A percentile compares a stretch with the other conserved stretches of the same genome.
Evolutionary conservation across 2,113 vertebrate species (phyloP).

Genomic region (Oryzias melastigma): DNA sequence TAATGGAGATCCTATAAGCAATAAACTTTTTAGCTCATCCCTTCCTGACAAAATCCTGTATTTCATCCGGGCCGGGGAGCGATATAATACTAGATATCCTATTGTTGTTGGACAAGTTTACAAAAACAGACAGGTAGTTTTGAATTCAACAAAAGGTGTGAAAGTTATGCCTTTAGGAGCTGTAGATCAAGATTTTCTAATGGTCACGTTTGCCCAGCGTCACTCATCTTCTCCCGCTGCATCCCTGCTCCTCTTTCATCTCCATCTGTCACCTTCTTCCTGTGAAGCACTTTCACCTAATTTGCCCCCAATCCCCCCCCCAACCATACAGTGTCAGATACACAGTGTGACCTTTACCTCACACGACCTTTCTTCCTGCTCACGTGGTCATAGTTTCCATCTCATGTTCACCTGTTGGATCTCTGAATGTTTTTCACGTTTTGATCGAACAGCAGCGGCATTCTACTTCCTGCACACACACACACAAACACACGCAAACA

Average conservation of each 20-base stretch:
- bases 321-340: not conserved
- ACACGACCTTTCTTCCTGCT: not conserved
- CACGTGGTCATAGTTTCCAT: conserved; percentile 2
- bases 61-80: no score
- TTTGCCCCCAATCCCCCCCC: not conserved
- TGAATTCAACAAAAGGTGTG: no score
- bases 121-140: no score
- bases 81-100: no score
- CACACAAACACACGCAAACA: not conserved
- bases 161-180: no score
- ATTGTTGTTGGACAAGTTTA: no score
- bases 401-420: not conserved
- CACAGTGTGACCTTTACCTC: conserved; percentile 6
- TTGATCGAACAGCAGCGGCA: not conserved
- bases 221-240: no score
- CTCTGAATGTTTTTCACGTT: not conserved
- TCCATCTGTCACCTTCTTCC: not conserved
- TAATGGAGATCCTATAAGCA: no score
- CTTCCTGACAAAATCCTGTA: no score
- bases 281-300: not conserved
- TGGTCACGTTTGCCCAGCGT: no score
- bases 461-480: not conserved
- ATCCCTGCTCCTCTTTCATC: not conserved
- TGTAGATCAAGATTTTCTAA: no score
- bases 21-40: no score